Percentiles rank a stretch among this genome's conserved stretches.
Evolutionary conservation across 1,140 invertebrate species (phyloP).

Genomic region (Bombus waltoni): DNA sequence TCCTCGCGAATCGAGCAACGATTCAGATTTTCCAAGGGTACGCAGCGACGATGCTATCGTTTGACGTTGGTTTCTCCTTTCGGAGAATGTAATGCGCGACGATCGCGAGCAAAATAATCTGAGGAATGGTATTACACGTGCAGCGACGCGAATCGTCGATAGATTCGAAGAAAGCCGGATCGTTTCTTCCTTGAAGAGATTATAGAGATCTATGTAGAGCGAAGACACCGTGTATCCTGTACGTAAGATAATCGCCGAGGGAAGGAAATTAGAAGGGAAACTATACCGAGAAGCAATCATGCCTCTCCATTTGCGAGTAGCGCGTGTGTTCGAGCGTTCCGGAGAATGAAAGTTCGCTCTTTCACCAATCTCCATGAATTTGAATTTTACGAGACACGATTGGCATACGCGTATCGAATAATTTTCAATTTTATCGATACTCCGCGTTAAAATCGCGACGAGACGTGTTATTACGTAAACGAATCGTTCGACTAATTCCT

Average conservation of each 20-base stretch:
- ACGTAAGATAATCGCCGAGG: not conserved
- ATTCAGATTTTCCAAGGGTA: too few relatives aligned
- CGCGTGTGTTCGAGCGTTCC: not conserved
- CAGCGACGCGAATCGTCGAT: not conserved
- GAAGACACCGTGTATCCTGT: not conserved
- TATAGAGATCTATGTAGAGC: not conserved
- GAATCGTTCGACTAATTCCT: too few relatives aligned
- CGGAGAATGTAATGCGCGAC: not conserved
- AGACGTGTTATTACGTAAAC: too few relatives aligned
- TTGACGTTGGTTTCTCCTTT: not conserved
- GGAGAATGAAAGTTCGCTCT: not conserved
- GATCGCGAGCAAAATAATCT: not conserved
- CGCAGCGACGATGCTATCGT: too few relatives aligned
- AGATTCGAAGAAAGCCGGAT: not conserved
- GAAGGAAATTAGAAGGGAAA: constrained; percentile 20
- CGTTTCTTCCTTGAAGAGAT: not conserved
- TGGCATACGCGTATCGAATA: not conserved
- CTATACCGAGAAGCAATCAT: constrained; percentile 10
- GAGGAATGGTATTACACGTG: not conserved
- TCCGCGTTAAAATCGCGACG: too few relatives aligned
- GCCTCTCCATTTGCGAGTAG: not conserved
- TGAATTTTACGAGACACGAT: not conserved
- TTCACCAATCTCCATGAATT: not conserved
- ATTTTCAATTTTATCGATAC: too few relatives aligned
- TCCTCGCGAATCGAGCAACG: too few relatives aligned